Conservation (phyloP, 2,797 vertebrate genomes). For the Pseudochromis fuscus region DNA sequence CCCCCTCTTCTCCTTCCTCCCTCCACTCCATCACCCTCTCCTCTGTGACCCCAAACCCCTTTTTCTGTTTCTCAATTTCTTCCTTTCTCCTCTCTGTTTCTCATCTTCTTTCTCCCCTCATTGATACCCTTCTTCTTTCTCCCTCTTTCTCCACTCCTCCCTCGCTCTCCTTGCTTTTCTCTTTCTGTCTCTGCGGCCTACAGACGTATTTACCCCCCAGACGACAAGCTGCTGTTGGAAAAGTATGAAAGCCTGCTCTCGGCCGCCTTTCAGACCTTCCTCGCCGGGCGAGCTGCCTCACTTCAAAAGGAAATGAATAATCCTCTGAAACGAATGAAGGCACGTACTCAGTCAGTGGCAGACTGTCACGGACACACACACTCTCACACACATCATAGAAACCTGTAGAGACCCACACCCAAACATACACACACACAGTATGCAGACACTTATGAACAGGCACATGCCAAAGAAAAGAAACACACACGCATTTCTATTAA, state of each 20-base stretch:
- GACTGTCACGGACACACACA: constrained; percentile 60
- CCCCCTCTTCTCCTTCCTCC: constrained; percentile 11
- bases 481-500: constrained; percentile 67
- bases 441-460: constrained; percentile 65
- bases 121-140: constrained; percentile 52
- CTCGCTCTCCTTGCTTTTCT: constrained; percentile 64
- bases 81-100: constrained; percentile 38
- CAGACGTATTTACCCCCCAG: constrained; percentile 99
- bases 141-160: constrained; percentile 43
- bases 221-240: constrained; percentile 97
- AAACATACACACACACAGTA: constrained; percentile 57
- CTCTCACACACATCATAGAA: constrained; percentile 45
- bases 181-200: constrained; percentile 67
- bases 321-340: constrained; percentile 99
- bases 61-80: constrained; percentile 20
- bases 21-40: constrained; percentile 18
- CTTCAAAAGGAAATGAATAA: constrained; percentile 99
- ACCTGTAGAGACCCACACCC: constrained; percentile 57
- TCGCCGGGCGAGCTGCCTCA: constrained; percentile 96
- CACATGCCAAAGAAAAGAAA: constrained; percentile 48
- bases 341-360: constrained; percentile 87
- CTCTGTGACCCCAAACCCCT: constrained; percentile 21
- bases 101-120: constrained; percentile 35
- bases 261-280: constrained; percentile 97
- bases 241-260: constrained; percentile 98